Conservation (phyloP, 2,113 vertebrate species). For the Pionites leucogaster region DNA sequence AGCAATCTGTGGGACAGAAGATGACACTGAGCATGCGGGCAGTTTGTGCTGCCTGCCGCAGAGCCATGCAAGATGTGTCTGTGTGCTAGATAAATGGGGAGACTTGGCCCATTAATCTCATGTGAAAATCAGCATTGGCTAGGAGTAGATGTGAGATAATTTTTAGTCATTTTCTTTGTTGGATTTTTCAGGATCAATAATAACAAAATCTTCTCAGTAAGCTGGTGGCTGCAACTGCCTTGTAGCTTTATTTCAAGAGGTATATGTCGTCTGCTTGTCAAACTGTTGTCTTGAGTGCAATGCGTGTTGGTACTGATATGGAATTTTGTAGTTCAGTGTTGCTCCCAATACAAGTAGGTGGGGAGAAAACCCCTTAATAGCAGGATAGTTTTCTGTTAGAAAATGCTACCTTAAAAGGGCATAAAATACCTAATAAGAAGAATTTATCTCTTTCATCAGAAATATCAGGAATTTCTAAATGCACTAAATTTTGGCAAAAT, state of each 20-base stretch:
- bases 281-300: background rate
- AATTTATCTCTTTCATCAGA: background rate
- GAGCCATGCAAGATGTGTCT: background rate
- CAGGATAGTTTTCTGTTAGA: background rate
- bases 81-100: no score
- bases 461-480: background rate
- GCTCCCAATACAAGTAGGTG: background rate
- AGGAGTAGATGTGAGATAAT: background rate
- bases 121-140: background rate
- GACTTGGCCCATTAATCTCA: background rate
- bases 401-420: background rate
- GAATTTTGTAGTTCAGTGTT: background rate
- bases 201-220: background rate
- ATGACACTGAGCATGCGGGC: background rate
- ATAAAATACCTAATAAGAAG: background rate
- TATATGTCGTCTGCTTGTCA: background rate
- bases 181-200: background rate
- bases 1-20: background rate
- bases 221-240: background rate
- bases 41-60: background rate
- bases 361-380: background rate
- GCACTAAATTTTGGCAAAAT: background rate
- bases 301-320: background rate
- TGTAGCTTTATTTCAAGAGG: background rate
- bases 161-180: background rate